phyloP scores from a whole-genome alignment of 2,797 vertebrate species.

The Mormyrops attenuatus region DNA sequence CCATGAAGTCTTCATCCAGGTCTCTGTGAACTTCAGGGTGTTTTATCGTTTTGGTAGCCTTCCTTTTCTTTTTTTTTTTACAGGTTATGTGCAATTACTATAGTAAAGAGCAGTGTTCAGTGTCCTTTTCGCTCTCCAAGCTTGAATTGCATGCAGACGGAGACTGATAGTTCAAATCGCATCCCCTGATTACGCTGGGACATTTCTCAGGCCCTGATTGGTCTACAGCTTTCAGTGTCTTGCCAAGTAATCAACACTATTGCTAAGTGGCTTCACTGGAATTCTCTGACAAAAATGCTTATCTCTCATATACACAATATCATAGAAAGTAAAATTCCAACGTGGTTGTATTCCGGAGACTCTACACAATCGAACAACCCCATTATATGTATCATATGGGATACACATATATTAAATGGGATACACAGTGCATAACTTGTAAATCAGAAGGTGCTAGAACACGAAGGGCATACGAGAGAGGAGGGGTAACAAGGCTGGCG shows the following conservation, averaged over 20 bases:
- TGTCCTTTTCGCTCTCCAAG: neutral
- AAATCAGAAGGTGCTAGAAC: neutral
- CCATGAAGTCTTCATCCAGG: neutral
- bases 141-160: neutral
- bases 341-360: neutral
- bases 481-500: neutral
- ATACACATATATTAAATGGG: neutral
- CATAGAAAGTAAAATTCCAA: neutral
- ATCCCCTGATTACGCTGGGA: neutral
- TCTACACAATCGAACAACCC: neutral
- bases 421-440: neutral
- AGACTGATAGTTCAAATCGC: neutral
- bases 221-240: neutral
- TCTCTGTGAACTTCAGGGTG: neutral
- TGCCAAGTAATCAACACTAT: neutral
- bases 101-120: neutral
- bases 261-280: neutral
- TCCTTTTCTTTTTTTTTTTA: neutral
- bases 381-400: neutral
- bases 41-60: neutral
- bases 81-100: neutral
- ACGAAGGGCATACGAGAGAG: neutral
- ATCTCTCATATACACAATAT: neutral
- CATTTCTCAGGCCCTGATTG: neutral
- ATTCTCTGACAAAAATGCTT: neutral